A percentile compares a stretch with the other conserved stretches of the same genome.
phyloP scores from a whole-genome alignment of 2,797 vertebrate genomes.

The Potorous gilbertii region DNA sequence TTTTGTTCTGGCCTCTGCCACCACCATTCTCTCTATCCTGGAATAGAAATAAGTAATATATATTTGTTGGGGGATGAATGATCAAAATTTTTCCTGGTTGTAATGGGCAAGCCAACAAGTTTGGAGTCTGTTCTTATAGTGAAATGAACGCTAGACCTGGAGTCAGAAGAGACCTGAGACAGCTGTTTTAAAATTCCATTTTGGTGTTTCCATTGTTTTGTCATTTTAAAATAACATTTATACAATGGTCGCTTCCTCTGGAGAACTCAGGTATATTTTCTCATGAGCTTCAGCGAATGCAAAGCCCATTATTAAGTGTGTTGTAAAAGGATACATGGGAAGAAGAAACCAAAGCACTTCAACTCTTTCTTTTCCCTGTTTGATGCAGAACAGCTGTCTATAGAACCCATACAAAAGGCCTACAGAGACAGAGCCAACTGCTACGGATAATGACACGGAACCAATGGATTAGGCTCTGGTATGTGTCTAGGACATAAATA shows the following conservation, averaged over 20 bases:
- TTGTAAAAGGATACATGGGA: conserved; percentile 26
- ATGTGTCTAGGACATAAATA: conserved; percentile 8
- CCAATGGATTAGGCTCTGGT: conserved; percentile 17
- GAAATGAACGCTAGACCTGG: background rate
- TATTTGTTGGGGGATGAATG: too few species aligned
- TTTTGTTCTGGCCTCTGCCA: background rate
- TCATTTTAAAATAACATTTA: background rate
- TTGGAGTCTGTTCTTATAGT: too few species aligned
- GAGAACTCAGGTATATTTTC: conserved; percentile 38
- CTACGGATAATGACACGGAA: conserved; percentile 26
- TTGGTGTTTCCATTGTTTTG: background rate
- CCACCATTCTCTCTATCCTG: background rate
- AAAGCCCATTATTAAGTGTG: conserved; percentile 6
- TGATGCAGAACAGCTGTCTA: conserved; percentile 33
- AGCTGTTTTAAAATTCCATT: background rate
- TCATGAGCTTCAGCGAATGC: conserved; percentile 27
- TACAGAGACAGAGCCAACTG: background rate
- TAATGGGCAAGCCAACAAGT: too few species aligned
- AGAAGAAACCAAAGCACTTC: conserved; percentile 42
- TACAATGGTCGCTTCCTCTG: background rate
- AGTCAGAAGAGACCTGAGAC: background rate
- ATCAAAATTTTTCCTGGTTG: too few species aligned
- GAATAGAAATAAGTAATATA: background rate
- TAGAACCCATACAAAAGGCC: background rate
- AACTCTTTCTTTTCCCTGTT: background rate